Base-by-base conservation (phyloP, 1,140 invertebrate genomes). In the Nebria ingens region DNA sequence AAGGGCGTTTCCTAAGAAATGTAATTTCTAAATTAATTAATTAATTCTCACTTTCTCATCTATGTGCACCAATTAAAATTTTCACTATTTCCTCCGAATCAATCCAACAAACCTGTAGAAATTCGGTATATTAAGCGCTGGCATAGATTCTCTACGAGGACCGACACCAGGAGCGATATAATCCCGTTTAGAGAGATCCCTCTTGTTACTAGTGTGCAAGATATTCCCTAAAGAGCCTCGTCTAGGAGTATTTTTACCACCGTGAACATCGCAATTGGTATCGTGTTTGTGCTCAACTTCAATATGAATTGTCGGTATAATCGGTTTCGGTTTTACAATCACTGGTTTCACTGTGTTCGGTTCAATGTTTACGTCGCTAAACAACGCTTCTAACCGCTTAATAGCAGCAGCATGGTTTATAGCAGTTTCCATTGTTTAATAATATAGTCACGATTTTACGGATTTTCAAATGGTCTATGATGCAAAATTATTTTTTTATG, bases 311-410 rank as follows among this genome's bases (percentile, higher is more conserved):
- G 77, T 70, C 17, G 74, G 73, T 21, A 45, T 17, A 4, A 4
- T 45, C 17, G 40, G 40, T 45, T 6, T 45, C 6, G 40, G 40
- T 45, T 45, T 45, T 29, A 13, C 4, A 13, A 29, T 29, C 13
- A 29, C 13, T 13, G 25, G 25, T 29, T 29, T 29, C 25, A 29
- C 4, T 6, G 4, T 13, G 13, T 4, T 4, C 15, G 40, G 9
- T 19, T 83, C 80, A 52, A 85, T 59, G 62, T 76, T 81, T 34
- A 82, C 76, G 60, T 79, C 81, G 23, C 77, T 75, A 67, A 88
- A 87, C 55, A 88, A 76, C 0, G 79, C 82, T 64, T 87, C 84
- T 60, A 87, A 66, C 40, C 83, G 79, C 56, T 79, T 81, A 62
- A 86, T 82, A 1, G 84, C 82, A 21, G 78, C 74, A 45, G 79